These are phyloP conservation scores for Aeoliscus strigatus DNA, from an alignment of 2,797 vertebrate species.

Conservation along the genomic window DNA sequence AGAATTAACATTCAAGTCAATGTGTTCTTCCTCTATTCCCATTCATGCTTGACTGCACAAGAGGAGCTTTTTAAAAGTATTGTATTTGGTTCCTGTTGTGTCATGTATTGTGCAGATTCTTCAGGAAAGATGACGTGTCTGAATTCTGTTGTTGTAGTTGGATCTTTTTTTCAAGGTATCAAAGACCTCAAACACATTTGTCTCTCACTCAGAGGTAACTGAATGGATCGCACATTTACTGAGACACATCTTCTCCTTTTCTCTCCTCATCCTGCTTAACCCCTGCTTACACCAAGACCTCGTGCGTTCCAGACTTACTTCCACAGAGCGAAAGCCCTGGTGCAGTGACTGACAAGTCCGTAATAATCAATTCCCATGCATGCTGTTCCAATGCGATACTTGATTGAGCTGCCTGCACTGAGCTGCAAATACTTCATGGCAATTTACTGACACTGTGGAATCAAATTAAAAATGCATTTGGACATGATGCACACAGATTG, in stretches of 20 bases:
- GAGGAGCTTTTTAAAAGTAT: no score
- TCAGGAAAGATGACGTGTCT: no score
- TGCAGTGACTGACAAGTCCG: conserved; percentile 50
- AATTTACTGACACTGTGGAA: conserved; percentile 64
- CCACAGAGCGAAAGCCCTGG: conserved; percentile 30
- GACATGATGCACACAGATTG: conserved; percentile 57
- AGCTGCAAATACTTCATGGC: conserved; percentile 46
- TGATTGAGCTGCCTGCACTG: conserved; percentile 36
- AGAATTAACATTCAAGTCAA: no score
- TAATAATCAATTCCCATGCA: conserved; percentile 60
- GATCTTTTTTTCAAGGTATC: no score
- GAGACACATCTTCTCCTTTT: conserved; percentile 6
- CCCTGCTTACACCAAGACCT: conserved; percentile 12
- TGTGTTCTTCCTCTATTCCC: no score
- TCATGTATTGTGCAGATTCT: no score
- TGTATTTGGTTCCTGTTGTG: no score
- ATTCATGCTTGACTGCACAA: no score
- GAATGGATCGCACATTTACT: neutral
- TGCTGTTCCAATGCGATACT: conserved; percentile 47
- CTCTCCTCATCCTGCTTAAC: conserved; percentile 1
- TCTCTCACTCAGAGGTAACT: conserved; percentile 9
- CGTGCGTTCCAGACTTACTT: conserved; percentile 29
- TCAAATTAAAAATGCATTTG: conserved; percentile 75
- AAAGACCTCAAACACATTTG: conserved; percentile 1
- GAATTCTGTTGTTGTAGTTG: no score